A percentile compares a stretch with the other conserved stretches of the same genome.
These are phyloP conservation scores for Aurelia aurita complex sp. Pacific DNA, from an alignment of 30 jellyfish, hydroid and myxozoan species.

Conservation along the genomic window DNA sequence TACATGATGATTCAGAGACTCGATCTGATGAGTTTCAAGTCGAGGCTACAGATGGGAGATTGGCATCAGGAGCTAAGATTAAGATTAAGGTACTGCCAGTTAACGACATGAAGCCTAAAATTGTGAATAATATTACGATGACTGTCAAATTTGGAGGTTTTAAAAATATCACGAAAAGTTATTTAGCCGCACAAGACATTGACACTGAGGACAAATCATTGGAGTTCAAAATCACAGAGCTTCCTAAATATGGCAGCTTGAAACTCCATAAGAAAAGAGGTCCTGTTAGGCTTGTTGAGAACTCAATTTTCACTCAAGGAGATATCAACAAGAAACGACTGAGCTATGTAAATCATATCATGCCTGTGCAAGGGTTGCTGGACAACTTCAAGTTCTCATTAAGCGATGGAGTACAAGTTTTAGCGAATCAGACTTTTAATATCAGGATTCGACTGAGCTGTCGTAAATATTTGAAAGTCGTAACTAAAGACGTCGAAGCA, in stretches of 20 bases:
- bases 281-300: neutral
- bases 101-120: constrained; percentile 38
- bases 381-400: constrained; percentile 18
- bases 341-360: constrained; percentile 35
- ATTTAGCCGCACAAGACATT: constrained; percentile 47
- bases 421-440: constrained; percentile 19
- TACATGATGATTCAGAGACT: constrained; percentile 66
- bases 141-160: constrained; percentile 41
- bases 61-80: constrained; percentile 14
- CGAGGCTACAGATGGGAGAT: constrained; percentile 55
- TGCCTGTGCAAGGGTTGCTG: constrained; percentile 41
- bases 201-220: constrained; percentile 32
- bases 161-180: constrained; percentile 34
- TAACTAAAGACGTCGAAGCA: constrained; percentile 13
- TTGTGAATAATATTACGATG: constrained; percentile 43
- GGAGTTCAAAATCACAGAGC: constrained; percentile 15
- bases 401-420: constrained; percentile 40
- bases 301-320: constrained; percentile 52
- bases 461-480: constrained; percentile 36
- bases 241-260: constrained; percentile 57
- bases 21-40: constrained; percentile 29
- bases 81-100: constrained; percentile 35
- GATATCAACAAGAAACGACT: constrained; percentile 32
- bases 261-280: neutral
- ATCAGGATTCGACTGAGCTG: constrained; percentile 52